Conservation (phyloP, 2,888 invertebrate species). For the Trichogramma evanescens region DNA sequence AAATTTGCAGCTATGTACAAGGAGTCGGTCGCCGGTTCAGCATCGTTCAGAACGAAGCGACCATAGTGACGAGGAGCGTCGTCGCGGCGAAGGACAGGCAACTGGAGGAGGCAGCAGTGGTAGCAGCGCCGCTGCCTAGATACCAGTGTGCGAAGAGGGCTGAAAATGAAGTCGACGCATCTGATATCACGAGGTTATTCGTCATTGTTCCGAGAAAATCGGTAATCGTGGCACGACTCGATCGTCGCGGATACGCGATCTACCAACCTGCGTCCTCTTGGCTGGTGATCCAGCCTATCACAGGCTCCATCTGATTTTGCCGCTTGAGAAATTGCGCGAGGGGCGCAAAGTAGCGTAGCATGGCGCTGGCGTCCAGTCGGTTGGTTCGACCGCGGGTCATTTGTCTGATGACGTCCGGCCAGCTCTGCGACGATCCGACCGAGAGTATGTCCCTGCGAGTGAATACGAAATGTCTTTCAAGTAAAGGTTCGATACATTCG, state of each 20-base stretch:
- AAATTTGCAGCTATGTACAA: no score
- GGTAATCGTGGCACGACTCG: not conserved
- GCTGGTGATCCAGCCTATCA: conserved; percentile 70
- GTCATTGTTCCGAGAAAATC: conserved; percentile 7
- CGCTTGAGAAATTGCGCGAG: conserved; percentile 69
- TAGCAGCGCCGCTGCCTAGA: conserved; percentile 20
- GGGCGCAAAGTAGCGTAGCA: conserved; percentile 77
- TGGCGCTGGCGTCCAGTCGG: conserved; percentile 66
- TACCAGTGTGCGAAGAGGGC: conserved; percentile 45
- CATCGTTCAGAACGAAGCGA: no score
- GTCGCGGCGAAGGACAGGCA: not conserved
- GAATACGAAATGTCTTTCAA: not conserved
- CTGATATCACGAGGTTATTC: conserved; percentile 30
- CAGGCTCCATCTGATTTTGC: conserved; percentile 64
- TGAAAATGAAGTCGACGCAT: conserved; percentile 34
- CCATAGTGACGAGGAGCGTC: not conserved
- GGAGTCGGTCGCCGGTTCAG: no score
- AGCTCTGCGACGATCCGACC: conserved; percentile 59
- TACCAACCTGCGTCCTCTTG: conserved; percentile 56
- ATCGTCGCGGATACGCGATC: not conserved
- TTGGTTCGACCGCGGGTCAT: conserved; percentile 66
- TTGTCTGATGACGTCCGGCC: conserved; percentile 65
- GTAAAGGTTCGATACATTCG: no score
- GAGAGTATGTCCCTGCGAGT: conserved; percentile 61
- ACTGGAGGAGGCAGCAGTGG: no score